Base-by-base conservation (phyloP, 2,888 invertebrate genomes). In the Pristionchus fissidentatus region DNA sequence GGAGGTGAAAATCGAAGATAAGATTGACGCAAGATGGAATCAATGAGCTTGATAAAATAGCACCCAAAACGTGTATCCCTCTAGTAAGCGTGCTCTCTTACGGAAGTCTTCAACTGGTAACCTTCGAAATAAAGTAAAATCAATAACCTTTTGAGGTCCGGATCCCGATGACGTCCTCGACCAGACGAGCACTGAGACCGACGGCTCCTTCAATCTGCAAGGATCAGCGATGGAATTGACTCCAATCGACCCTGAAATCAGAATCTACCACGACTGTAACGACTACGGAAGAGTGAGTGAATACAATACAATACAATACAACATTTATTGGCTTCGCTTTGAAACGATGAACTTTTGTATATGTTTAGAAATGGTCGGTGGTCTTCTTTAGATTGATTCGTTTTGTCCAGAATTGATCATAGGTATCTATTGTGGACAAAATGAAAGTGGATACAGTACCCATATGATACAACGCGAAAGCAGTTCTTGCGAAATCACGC, bases 211-310 rank as follows among this genome's bases (percentile, higher is more conserved):
- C 79, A 46, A 79, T 43, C 83, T 92, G 35, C 84, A 85, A 32
- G 92, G 92, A 15, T 89, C 89, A 15, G 88, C 91, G 3, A 87
- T 87, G 85, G 92, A 92, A 77, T 49, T 90, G 66, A 90, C 91
- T n/a, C 87, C 87, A 75, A 92, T 92, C 81, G 92, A 92, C 70
- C 91, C 92, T 13, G 88, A 90, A 57, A 60, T 92, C 46, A 85
- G 90, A 66, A 91, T 92, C 77, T 91, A 90, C 84, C 91, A 91
- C 84, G 86, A 89, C 83, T 92, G 92, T 84, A 89, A 89, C 84
- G 89, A 91, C 81, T 87, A 88, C 75, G 86, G 88, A 77, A 88
- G 83, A 84, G 91, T 91, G 41, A 80, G 86, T 49, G 38, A 19
- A 19, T 29, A 70, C 70, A 15, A 35, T n/a, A 10, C 19, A 10